Evolutionary conservation across 2,797 vertebrate genomes (phyloP).

Genomic region (Diceros bicornis): DNA sequence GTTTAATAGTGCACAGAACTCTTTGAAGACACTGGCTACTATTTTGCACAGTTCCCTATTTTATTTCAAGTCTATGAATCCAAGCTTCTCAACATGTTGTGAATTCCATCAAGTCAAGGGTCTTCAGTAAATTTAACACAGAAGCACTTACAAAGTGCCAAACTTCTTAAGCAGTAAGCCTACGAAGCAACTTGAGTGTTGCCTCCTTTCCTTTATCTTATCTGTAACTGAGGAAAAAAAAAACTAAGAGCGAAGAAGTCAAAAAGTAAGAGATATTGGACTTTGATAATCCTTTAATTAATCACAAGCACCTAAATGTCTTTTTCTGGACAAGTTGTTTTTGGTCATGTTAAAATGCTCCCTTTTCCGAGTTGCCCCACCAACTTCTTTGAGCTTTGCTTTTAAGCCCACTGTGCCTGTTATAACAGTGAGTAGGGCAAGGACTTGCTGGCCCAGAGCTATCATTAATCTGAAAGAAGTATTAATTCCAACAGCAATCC

Average conservation of each 20-base stretch:
- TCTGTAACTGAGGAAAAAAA: neutral
- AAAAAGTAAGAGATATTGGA: neutral
- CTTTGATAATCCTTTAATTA: neutral
- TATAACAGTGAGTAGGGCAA: neutral
- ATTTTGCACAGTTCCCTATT: neutral
- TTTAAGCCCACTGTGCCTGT: neutral
- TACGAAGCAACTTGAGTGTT: neutral
- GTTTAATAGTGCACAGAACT: neutral
- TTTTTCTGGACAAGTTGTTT: neutral
- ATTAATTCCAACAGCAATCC: neutral
- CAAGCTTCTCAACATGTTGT: neutral
- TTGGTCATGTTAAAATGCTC: neutral
- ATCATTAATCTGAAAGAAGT: neutral
- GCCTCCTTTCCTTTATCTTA: neutral
- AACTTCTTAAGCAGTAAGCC: neutral
- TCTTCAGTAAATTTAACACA: neutral
- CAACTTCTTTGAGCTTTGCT: neutral
- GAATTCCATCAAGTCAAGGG: neutral
- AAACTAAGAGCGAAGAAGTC: neutral
- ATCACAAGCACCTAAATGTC: neutral
- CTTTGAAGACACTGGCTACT: neutral
- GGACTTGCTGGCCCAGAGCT: neutral
- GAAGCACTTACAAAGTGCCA: neutral
- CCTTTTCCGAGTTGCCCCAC: neutral
- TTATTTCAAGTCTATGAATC: neutral